A percentile compares a stretch with the other conserved stretches of the same genome.
Evolutionary conservation across 2,888 invertebrate species (phyloP).

Genomic region (Lasioglossum leucozonium): DNA sequence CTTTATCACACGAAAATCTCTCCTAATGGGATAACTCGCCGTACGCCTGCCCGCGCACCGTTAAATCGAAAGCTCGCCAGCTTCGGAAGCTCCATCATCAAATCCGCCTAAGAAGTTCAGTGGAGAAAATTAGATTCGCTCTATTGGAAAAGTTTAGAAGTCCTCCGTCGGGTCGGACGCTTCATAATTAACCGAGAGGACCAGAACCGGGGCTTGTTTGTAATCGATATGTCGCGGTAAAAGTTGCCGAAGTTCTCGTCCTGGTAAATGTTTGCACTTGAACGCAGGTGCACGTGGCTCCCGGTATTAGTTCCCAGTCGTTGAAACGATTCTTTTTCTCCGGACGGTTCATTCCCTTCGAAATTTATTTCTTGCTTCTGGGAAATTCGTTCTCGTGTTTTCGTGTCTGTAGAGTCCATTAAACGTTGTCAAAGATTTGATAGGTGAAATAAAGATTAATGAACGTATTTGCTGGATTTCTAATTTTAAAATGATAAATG

Average conservation of each 20-base stretch:
- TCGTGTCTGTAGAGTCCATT: not conserved
- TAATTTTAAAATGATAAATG: not conserved
- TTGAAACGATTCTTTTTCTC: not conserved
- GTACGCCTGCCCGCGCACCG: not conserved
- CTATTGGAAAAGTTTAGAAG: constrained; percentile 8
- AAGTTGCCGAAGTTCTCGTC: not conserved
- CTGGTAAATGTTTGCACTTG: not conserved
- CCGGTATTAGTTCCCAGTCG: not conserved
- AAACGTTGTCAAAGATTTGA: not conserved
- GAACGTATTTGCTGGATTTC: not conserved
- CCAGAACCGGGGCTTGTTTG: not conserved
- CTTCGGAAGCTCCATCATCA: not conserved
- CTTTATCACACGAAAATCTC: constrained; percentile 25
- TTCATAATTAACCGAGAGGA: constrained; percentile 13
- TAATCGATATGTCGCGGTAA: not conserved
- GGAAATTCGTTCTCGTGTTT: not conserved
- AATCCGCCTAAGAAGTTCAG: constrained; percentile 14
- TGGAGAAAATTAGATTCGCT: not conserved
- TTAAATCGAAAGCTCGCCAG: constrained; percentile 20
- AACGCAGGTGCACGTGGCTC: not conserved
- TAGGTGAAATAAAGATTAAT: not conserved
- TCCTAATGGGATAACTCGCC: constrained; percentile 26
- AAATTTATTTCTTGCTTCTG: not conserved
- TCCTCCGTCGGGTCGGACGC: not conserved
- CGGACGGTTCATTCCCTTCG: not conserved